Evolutionary conservation across 2,888 invertebrate genomes (phyloP), one percentile per base, ranked within the genome.

Genomic region (Cephalotes varians): DNA sequence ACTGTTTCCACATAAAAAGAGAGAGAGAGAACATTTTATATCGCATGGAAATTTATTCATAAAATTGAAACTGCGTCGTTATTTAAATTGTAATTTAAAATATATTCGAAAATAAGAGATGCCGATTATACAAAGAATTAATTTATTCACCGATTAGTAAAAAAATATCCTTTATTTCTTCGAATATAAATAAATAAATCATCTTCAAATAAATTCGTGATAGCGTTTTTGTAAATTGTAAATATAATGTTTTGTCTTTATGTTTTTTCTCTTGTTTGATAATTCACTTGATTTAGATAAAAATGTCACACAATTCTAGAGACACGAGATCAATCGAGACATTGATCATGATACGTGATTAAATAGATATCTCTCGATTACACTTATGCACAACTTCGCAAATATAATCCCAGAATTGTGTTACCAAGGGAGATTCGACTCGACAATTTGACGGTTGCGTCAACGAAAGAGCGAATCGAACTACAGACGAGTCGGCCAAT

Each of bases 401-500:
- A 79, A 79, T 71, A 79, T 71, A 79, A 79, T 71, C 34, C 25
- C 51, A 7, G 47, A 71, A 15, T 7, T 85, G 56, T 79, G 81
- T 85, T 81, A 82, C 67, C 60, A 51, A 69, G 40, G 28, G 21
- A 72, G 37, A 73, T 72, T 54, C 85, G 65, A 44, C 34, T 64
- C 31, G 58, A 44, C 76, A 72, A 84, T 86, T 72, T 76, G 47
- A 76, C 51, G 47, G 47, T 34, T 12, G 10, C 51, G 56, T 51
- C 84, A 60, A 73, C 37, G 49, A 67, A 65, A 62, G 65, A 71
- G 40, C 51, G 37, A 82, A 79, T 71, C 40, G 73, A 82, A 64
- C 79, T 21, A 69, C 47, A 44, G 77, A 58, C 77, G 56, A 82
- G 86, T 74, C 86, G 77, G 82, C 79, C 88, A 87, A 82, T 86